Percentiles rank a stretch among this genome's conserved stretches.
These are phyloP conservation scores for Trisateles emortualis DNA, from an alignment of 2,888 invertebrate genomes.

Conservation along the genomic window DNA sequence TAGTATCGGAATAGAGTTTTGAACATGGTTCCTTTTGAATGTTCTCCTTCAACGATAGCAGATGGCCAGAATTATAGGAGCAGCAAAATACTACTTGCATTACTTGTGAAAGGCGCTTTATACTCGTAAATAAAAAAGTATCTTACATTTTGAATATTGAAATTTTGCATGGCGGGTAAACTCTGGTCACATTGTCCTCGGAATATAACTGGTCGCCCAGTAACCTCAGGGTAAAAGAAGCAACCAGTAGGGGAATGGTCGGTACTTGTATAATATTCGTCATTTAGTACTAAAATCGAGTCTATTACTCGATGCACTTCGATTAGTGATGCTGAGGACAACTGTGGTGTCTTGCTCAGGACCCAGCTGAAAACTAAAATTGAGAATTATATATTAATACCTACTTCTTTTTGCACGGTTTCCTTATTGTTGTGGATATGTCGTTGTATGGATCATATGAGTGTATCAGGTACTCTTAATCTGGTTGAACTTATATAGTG, in stretches of 20 bases:
- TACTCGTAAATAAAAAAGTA: background rate
- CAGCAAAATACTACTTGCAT: too few species aligned
- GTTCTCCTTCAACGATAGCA: too few species aligned
- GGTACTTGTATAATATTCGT: constrained; percentile 52
- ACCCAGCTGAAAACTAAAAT: constrained; percentile 76
- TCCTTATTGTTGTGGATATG: too few species aligned
- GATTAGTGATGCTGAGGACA: constrained; percentile 43
- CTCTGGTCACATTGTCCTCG: constrained; percentile 59
- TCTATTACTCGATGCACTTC: constrained; percentile 57
- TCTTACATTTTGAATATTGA: constrained; percentile 62
- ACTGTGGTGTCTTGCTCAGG: constrained; percentile 59
- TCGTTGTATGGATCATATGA: too few species aligned
- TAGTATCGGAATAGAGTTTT: too few species aligned
- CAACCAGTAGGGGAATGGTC: constrained; percentile 59
- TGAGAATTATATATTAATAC: background rate
- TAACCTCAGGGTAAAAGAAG: constrained; percentile 61
- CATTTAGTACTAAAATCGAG: constrained; percentile 57
- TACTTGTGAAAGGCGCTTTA: too few species aligned
- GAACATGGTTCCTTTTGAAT: too few species aligned
- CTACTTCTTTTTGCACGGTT: too few species aligned
- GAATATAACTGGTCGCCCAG: constrained; percentile 55
- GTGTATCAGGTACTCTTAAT: too few species aligned
- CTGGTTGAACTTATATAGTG: too few species aligned
- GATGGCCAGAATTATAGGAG: too few species aligned
- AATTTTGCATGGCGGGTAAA: constrained; percentile 54